Conservation (phyloP, 2,888 invertebrate species). For the Drosophila anomelani region DNA sequence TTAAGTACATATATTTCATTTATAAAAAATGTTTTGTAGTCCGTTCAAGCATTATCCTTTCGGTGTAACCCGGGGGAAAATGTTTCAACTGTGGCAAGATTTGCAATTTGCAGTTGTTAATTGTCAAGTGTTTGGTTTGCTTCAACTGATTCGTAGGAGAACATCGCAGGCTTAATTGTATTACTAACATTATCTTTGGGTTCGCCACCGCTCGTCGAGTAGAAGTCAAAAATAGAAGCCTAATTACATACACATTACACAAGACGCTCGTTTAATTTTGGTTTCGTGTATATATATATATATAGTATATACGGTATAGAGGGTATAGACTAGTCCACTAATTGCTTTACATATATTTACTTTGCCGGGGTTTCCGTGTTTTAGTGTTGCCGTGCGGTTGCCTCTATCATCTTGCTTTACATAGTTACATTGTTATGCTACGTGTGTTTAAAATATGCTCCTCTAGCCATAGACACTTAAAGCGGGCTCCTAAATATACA, state of each 20-base stretch:
- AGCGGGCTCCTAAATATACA: slow-evolving; percentile 63
- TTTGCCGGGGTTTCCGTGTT: slow-evolving; percentile 60
- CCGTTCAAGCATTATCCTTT: slow-evolving; percentile 51
- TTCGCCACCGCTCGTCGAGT: slow-evolving; percentile 38
- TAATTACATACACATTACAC: slow-evolving; percentile 65
- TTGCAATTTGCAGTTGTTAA: slow-evolving; percentile 29
- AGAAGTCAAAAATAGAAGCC: slow-evolving; percentile 62
- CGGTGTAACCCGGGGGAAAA: slow-evolving; percentile 61
- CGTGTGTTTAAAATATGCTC: slow-evolving; percentile 51
- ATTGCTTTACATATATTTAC: slow-evolving; percentile 76
- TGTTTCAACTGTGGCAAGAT: slow-evolving; percentile 45
- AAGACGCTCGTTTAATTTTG: slow-evolving; percentile 46
- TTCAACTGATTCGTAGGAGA: slow-evolving; percentile 61
- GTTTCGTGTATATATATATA: slow-evolving; percentile 10
- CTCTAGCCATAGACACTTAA: slow-evolving; percentile 82
- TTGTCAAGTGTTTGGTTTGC: slow-evolving; percentile 47
- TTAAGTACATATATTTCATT: slow-evolving; percentile 46
- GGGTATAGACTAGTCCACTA: slow-evolving; percentile 55
- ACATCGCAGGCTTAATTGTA: slow-evolving; percentile 68
- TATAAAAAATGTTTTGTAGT: slow-evolving; percentile 57
- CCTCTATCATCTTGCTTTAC: slow-evolving; percentile 51
- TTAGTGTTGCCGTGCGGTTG: slow-evolving; percentile 34
- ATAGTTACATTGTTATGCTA: slow-evolving; percentile 67
- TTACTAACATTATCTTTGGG: slow-evolving; percentile 35
- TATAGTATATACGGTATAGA: slow-evolving; percentile 30